Evolutionary conservation across 2,888 invertebrate species (phyloP), one percentile per base, ranked within the genome.

Genomic region (Cancer borealis): DNA sequence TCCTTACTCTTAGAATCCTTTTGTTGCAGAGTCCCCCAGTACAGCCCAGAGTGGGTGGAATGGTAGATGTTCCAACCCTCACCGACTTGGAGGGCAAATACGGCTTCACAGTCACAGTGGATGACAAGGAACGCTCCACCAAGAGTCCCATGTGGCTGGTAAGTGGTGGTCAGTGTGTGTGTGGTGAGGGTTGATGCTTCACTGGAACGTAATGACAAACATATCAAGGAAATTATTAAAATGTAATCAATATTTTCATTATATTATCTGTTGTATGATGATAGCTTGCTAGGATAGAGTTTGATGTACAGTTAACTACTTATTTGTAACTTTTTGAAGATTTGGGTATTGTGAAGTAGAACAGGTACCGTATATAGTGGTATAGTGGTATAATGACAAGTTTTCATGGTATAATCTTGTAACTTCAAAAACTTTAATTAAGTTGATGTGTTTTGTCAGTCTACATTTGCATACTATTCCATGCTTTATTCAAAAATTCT

Each of bases 91-190:
- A 93, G 45, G 95, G 95, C 2, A 90, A 91, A 26, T 95, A 92
- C 66, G 94, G 87, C 6, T 95, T 95, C 30, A 91, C 89, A 14
- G 95, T 95, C 21, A 47, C 84, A 1, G 87, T 95, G 45, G 95
- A 95, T 45, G 94, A 94, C 10, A 94, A 94, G 88, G 95, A 95
- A 60, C 93, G 95, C 39, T 94, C 95, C 30, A 94, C 91, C 14
- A 95, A 95, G 66, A 95, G 95, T 26, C 95, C 95, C 30, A 95
- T 94, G 88, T 95, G 95, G 95, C 89, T 95, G 95, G 95, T 95
- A 87, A 93, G 91, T 92, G 30, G 46, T 87, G 17, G 17, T 60
- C 10, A 21, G 21, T 60, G 17, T 60, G 60, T 60, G 60, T 60
- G 39, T 5, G 10, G 21, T 26, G n/a, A 73, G 26, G n/a, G 2